Conservation (phyloP, 2,888 invertebrate genomes). For the Agrochola litura region DNA sequence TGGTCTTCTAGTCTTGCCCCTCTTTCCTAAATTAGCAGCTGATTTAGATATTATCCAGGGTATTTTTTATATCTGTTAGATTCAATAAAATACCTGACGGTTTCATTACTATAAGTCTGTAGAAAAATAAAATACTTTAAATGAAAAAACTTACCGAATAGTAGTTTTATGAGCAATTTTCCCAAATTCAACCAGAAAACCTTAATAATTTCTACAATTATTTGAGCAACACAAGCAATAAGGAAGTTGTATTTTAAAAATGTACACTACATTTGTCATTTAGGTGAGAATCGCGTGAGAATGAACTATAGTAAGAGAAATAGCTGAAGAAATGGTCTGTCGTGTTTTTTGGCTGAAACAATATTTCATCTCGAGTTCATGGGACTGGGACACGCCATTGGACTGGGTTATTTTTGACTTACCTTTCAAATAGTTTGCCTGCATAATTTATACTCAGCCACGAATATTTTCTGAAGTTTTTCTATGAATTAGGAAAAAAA, state of each 20-base stretch:
- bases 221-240: constrained; percentile 45
- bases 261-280: constrained; percentile 59
- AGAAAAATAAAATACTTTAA: neutral
- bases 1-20: neutral
- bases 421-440: constrained; percentile 73
- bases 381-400: constrained; percentile 74
- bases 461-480: constrained; percentile 41
- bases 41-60: neutral
- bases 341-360: constrained; percentile 78
- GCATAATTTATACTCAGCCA: constrained; percentile 73
- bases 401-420: constrained; percentile 75
- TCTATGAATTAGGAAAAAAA: constrained; percentile 19
- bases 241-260: constrained; percentile 63
- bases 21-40: neutral
- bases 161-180: constrained; percentile 18
- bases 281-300: constrained; percentile 75
- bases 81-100: neutral
- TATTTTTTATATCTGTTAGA: neutral
- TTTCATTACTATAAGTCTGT: neutral
- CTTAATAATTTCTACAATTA: constrained; percentile 30
- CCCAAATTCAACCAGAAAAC: constrained; percentile 10
- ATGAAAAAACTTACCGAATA: neutral
- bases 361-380: constrained; percentile 83
- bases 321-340: constrained; percentile 73
- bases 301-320: constrained; percentile 68